Evolutionary conservation across 2,113 vertebrate species (phyloP).

Genomic region (Athene noctua): DNA sequence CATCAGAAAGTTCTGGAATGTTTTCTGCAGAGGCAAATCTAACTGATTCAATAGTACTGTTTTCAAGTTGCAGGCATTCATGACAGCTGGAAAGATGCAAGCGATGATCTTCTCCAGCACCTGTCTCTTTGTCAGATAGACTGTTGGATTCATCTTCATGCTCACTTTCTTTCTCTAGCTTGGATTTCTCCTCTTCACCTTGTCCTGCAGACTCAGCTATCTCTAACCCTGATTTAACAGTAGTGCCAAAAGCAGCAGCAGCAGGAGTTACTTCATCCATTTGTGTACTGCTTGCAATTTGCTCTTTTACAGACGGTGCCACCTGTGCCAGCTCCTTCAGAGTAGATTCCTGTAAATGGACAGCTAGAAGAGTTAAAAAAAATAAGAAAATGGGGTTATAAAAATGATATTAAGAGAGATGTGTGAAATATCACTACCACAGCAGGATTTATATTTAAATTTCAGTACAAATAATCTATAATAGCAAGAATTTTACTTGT

Average conservation of each 20-base stretch:
- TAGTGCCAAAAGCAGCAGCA: not conserved
- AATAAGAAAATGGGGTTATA: not conserved
- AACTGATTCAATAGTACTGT: slow-evolving; percentile 91
- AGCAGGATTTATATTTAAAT: not conserved
- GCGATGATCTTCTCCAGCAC: slow-evolving; percentile 57
- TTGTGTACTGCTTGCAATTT: not conserved
- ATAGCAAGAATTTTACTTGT: not conserved
- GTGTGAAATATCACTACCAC: not conserved
- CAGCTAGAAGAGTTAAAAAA: slow-evolving; percentile 71
- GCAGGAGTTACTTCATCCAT: not conserved
- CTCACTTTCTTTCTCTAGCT: not conserved
- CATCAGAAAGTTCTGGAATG: slow-evolving; percentile 84
- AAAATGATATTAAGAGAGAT: not conserved
- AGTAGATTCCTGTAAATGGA: slow-evolving; percentile 77
- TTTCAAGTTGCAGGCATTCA: slow-evolving; percentile 91
- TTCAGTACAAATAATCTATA: not conserved
- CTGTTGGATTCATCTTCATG: not conserved
- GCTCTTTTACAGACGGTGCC: not conserved
- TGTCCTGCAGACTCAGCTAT: not conserved
- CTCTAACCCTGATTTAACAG: not conserved
- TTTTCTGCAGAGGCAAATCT: slow-evolving; percentile 87
- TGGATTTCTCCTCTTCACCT: not conserved
- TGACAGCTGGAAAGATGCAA: slow-evolving; percentile 92
- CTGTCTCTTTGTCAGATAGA: not conserved
- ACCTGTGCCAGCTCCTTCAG: slow-evolving; percentile 60